Conservation (phyloP, 2,797 vertebrate genomes). For the Enteromius mattozi region DNA sequence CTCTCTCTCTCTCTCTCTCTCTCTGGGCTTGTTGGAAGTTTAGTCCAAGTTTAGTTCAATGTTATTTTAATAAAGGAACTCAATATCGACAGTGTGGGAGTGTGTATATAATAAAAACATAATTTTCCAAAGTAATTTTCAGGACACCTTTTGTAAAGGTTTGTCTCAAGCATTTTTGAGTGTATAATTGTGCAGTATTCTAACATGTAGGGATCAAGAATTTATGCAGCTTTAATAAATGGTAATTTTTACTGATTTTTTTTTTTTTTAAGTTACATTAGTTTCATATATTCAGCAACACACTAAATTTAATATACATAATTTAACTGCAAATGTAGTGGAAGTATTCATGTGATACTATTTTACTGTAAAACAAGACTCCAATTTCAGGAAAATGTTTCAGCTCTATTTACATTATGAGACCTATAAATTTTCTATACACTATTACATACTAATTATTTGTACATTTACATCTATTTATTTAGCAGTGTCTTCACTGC, state of each 20-base stretch:
- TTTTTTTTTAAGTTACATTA: neutral
- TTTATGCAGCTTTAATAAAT: conserved; percentile 2
- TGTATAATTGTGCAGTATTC: neutral
- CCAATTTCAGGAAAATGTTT: neutral
- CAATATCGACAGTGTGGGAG: neutral
- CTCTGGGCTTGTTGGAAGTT: conserved; percentile 8
- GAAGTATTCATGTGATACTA: neutral
- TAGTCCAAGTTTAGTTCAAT: conserved; percentile 6
- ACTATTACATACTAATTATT: neutral
- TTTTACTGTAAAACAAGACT: neutral
- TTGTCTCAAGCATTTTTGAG: neutral
- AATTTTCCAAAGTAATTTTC: neutral
- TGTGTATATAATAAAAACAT: neutral
- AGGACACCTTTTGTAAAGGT: neutral
- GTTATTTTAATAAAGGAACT: neutral
- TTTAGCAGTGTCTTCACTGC: too few relatives aligned
- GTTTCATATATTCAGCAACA: neutral
- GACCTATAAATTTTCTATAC: too few relatives aligned
- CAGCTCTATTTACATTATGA: neutral
- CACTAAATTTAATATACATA: neutral
- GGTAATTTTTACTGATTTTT: neutral
- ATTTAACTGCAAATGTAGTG: neutral
- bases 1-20: neutral
- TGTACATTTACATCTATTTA: too few relatives aligned
- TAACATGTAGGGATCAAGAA: neutral